These are phyloP conservation scores for Brachionus rubens DNA, from an alignment of 1,140 invertebrate species.

Conservation along the genomic window DNA sequence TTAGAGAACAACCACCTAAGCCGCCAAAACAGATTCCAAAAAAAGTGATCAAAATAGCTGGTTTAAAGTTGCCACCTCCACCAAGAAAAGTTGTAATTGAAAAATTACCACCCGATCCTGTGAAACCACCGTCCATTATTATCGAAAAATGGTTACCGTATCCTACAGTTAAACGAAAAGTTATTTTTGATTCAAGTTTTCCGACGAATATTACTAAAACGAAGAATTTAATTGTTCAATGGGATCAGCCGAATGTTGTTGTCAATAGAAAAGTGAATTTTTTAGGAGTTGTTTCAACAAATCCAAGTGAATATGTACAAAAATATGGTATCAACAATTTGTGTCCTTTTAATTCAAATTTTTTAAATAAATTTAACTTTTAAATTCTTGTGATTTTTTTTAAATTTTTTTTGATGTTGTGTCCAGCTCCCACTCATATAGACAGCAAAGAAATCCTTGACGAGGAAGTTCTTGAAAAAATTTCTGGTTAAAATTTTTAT, in stretches of 20 bases:
- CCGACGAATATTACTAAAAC: neutral
- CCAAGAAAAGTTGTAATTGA: slow-evolving; percentile 45
- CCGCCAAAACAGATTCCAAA: neutral
- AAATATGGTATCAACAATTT: too few relatives aligned
- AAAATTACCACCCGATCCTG: slow-evolving; percentile 19
- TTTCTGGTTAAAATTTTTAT: too few relatives aligned
- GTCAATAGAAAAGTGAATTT: slow-evolving; percentile 22
- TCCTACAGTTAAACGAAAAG: slow-evolving; percentile 12
- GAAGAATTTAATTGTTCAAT: slow-evolving; percentile 46
- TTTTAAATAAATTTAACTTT: too few relatives aligned
- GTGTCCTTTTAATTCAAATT: too few relatives aligned
- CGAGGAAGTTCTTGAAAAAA: too few relatives aligned
- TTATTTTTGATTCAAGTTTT: neutral
- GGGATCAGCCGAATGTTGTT: slow-evolving; percentile 3
- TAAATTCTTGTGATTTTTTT: too few relatives aligned
- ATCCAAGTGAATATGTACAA: slow-evolving; percentile 41
- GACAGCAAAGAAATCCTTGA: too few relatives aligned
- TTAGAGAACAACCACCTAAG: slow-evolving; percentile 41
- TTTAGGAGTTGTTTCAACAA: slow-evolving; percentile 38
- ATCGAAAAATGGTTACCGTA: slow-evolving; percentile 46
- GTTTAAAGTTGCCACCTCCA: slow-evolving; percentile 24
- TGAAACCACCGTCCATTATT: slow-evolving; percentile 38
- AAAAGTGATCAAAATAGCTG: slow-evolving; percentile 11
- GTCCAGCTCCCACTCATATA: too few relatives aligned
- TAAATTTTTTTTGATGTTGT: too few relatives aligned